Percentiles rank a stretch among this genome's conserved stretches.
Evolutionary conservation across 2,888 invertebrate species (phyloP).

Genomic region (Nyleta sp.): DNA sequence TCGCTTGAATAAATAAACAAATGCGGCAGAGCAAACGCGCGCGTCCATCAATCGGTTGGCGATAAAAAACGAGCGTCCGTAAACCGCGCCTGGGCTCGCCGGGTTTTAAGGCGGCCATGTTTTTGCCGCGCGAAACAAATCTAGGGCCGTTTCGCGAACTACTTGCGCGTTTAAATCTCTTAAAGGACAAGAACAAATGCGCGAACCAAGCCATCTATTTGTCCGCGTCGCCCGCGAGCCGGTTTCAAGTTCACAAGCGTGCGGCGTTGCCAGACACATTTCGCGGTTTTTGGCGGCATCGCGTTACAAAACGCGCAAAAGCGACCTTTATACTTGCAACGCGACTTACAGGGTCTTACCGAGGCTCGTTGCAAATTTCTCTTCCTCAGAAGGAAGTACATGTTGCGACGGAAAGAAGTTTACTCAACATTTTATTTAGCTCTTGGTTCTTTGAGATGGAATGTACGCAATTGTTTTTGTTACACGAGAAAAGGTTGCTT

Average conservation of each 20-base stretch:
- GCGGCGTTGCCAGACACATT: conserved; percentile 40
- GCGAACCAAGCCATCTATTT: conserved; percentile 40
- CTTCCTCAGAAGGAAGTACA: no score
- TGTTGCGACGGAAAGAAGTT: no score
- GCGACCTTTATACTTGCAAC: conserved; percentile 10
- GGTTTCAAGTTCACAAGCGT: conserved; percentile 49
- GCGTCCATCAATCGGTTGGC: conserved; percentile 8
- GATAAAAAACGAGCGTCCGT: conserved; percentile 20
- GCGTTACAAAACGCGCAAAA: conserved; percentile 9
- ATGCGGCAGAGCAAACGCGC: not conserved
- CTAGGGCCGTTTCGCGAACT: conserved; percentile 34
- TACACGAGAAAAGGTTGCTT: no score
- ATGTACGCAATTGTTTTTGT: no score
- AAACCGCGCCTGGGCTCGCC: no score
- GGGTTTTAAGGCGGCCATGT: conserved; percentile 4
- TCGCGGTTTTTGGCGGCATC: conserved; percentile 35
- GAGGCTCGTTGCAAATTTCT: not conserved
- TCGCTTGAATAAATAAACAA: conserved; percentile 21
- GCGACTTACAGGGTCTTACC: not conserved
- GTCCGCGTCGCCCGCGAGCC: conserved; percentile 28
- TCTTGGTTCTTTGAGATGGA: no score
- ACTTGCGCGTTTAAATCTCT: conserved; percentile 42
- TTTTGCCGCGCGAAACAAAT: conserved; percentile 45
- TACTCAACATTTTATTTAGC: no score
- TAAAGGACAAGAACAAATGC: conserved; percentile 50